Evolutionary conservation across 2,888 invertebrate genomes (phyloP), one percentile per base, ranked within the genome.

Genomic region (Proisotoma minuta): DNA sequence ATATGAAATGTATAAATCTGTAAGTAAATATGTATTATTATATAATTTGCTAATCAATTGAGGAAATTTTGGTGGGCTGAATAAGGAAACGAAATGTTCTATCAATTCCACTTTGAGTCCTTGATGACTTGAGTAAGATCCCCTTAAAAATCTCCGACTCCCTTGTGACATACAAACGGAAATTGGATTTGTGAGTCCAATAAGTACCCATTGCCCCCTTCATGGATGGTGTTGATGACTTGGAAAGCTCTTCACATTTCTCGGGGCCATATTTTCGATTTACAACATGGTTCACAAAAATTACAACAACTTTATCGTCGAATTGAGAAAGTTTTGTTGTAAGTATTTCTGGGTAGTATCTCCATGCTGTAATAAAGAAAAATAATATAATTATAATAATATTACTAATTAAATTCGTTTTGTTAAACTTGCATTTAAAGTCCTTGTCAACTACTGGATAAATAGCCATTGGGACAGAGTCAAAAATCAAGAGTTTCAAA

Each of bases 381-480:
- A 29, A 12, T 10, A 12, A 34, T 10, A 29, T 56, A 20, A 56
- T 43, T 48, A 22, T 57, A n/a, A n/a, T n/a, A n/a, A n/a, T n/a
- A n/a, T n/a, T n/a, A n/a, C n/a, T n/a, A n/a, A n/a, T n/a, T n/a
- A n/a, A n/a, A n/a, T n/a, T n/a, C n/a, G n/a, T n/a, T n/a, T n/a
- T n/a, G 5, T 4, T 47, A 28, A 27, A 40, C 53, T 61, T 40
- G 61, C 65, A 61, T 10, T 39, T 40, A 2, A 28, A 10, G 8
- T 59, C 54, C 28, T 59, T 22, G 3, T 51, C 26, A 3, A 61
- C 62, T 27, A 29, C 62, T 12, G 65, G 65, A 48, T 65, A 65
- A 1, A 65, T 57, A 18, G 26, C 20, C 62, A 62, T 65, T 27
- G 65, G 65, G 1, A 65, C 51, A 10, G 62, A 65, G 28, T 65